These are phyloP conservation scores for Palythoa grandis DNA, from an alignment of 92 coral and sea anemone genomes.

Conservation along the genomic window DNA sequence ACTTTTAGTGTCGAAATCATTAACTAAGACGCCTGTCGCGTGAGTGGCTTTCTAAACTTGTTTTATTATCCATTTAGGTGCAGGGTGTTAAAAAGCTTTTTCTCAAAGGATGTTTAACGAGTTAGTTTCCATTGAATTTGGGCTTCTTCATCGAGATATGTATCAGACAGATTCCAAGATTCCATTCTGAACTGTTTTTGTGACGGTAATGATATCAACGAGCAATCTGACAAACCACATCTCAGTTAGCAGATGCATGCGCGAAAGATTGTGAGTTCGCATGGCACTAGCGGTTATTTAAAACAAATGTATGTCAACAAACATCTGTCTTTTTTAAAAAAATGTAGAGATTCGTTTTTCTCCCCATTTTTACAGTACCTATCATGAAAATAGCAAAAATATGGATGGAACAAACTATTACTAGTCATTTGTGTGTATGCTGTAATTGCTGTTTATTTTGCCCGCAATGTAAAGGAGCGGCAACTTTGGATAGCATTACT, in stretches of 20 bases:
- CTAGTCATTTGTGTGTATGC: too few relatives aligned
- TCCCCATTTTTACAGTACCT: too few relatives aligned
- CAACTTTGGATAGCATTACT: too few relatives aligned
- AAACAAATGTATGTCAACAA: too few relatives aligned
- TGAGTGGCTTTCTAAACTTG: not conserved
- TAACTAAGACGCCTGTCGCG: conserved; percentile 10
- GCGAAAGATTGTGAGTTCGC: too few relatives aligned
- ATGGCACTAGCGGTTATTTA: too few relatives aligned
- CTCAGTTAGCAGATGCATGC: not conserved
- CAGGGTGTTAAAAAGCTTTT: conserved; percentile 3
- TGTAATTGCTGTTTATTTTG: too few relatives aligned
- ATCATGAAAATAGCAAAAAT: too few relatives aligned
- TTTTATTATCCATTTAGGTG: not conserved
- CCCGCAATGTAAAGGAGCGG: too few relatives aligned
- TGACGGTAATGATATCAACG: not conserved
- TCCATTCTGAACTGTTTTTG: not conserved
- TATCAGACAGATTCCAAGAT: not conserved
- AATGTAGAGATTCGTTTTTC: too few relatives aligned
- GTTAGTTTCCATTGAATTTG: not conserved
- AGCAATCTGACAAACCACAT: not conserved
- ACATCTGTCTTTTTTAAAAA: too few relatives aligned
- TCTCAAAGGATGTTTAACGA: not conserved
- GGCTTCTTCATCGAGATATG: not conserved
- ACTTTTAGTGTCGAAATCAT: conserved; percentile 1
- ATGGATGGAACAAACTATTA: too few relatives aligned